phyloP scores from a whole-genome alignment of 2,797 vertebrate species.

The Darevskia nairensis region DNA sequence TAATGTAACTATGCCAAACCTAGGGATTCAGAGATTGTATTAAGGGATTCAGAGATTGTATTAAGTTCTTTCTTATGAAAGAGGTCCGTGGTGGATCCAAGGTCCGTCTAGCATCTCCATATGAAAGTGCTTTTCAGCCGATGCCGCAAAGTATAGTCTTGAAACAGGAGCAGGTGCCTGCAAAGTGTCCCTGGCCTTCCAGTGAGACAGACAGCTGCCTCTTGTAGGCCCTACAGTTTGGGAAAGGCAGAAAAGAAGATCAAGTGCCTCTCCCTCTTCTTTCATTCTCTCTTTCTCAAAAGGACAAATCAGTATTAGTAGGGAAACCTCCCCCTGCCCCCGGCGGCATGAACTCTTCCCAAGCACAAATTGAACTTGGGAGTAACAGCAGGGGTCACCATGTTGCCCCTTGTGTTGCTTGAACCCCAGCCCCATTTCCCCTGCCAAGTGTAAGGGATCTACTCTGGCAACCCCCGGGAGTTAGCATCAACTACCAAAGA shows the following conservation, averaged over 20 bases:
- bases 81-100: too few species aligned
- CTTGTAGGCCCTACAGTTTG: too few species aligned
- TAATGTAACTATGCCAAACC: background rate
- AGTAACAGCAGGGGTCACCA: background rate
- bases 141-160: too few species aligned
- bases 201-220: background rate
- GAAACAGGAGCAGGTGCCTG: background rate
- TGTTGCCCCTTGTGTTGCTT: background rate
- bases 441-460: background rate
- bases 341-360: background rate
- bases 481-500: background rate
- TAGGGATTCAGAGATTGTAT: background rate
- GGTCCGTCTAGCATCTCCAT: background rate
- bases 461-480: too few species aligned
- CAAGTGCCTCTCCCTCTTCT: background rate
- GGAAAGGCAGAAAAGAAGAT: background rate
- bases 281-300: background rate
- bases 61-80: background rate
- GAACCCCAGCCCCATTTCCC: background rate
- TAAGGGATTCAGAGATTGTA: accelerated
- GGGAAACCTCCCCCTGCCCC: background rate
- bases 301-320: too few species aligned
- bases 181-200: background rate
- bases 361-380: background rate
- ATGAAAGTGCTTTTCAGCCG: background rate